These are phyloP conservation scores for Diadophis punctatus DNA, from an alignment of 2,113 vertebrate genomes.

Conservation along the genomic window DNA sequence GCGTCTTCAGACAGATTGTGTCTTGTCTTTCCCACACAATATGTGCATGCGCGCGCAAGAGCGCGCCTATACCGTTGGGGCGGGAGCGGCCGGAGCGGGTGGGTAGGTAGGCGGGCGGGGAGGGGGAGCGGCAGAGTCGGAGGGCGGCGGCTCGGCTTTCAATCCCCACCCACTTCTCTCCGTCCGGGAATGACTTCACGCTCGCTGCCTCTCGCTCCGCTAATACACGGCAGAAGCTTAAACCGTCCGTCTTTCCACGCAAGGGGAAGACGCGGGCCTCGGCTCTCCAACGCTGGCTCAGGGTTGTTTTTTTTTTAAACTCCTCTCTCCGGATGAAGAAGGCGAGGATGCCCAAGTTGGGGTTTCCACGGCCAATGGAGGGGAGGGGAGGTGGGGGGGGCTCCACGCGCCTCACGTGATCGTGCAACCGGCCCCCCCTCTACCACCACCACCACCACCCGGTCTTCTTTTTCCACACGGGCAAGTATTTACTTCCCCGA, in stretches of 20 bases:
- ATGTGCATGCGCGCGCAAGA: not conserved
- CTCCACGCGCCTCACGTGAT: conserved; percentile 80
- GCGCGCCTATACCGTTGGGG: not conserved
- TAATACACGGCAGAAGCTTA: conserved; percentile 72
- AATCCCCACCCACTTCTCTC: conserved; percentile 61
- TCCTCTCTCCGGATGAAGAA: conserved; percentile 79
- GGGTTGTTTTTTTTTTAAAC: conserved; percentile 43
- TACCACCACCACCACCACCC: conserved; percentile 20
- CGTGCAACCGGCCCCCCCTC: not conserved
- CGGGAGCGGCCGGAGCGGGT: not conserved
- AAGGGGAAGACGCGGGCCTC: conserved; percentile 63
- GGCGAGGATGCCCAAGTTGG: conserved; percentile 74
- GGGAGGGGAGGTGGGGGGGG: not conserved
- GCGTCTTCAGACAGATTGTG: too few species aligned
- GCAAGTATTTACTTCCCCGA: conserved; percentile 71
- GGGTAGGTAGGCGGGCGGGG: not conserved
- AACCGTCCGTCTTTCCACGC: conserved; percentile 79
- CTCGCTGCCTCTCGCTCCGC: conserved; percentile 56
- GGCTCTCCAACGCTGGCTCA: conserved; percentile 20
- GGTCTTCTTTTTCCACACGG: conserved; percentile 69
- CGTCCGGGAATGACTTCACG: conserved; percentile 65
- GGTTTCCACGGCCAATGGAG: conserved; percentile 77
- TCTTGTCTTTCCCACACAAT: not conserved
- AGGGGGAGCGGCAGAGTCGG: not conserved
- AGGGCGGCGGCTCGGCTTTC: conserved; percentile 48